Percentiles rank a stretch among this genome's conserved stretches.
These are phyloP conservation scores for Andricus grossulariae DNA, from an alignment of 1,140 invertebrate species.

Conservation along the genomic window DNA sequence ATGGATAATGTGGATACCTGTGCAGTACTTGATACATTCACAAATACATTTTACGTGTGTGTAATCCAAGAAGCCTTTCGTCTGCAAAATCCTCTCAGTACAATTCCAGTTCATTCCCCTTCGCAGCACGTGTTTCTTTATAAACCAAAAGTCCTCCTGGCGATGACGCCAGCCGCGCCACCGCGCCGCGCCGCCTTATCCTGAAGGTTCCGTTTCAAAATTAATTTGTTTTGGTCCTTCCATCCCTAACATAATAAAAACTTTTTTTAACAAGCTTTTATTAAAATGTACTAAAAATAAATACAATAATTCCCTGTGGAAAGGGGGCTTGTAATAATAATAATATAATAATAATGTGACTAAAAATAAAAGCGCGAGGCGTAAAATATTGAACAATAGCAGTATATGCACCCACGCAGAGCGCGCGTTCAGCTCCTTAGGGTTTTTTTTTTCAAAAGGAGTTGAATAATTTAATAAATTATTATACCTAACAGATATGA, in stretches of 20 bases:
- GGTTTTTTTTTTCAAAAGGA: too few relatives aligned
- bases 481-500: too few relatives aligned
- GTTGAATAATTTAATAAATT: too few relatives aligned
- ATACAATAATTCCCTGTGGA: too few relatives aligned
- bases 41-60: not conserved
- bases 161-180: too few relatives aligned
- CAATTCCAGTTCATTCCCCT: slow-evolving; percentile 28
- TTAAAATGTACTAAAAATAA: too few relatives aligned
- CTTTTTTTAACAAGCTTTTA: not conserved
- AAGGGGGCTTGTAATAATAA: too few relatives aligned
- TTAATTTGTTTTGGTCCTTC: not conserved
- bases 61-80: not conserved
- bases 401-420: too few relatives aligned
- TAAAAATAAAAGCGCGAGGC: too few relatives aligned
- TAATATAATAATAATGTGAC: too few relatives aligned
- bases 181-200: not conserved
- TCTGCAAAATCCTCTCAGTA: slow-evolving; percentile 12
- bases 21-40: not conserved
- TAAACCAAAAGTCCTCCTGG: slow-evolving; percentile 2
- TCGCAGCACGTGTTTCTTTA: slow-evolving; percentile 3
- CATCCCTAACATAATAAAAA: not conserved
- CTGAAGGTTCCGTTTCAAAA: not conserved
- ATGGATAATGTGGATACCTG: slow-evolving; percentile 16
- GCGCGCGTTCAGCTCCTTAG: too few relatives aligned
- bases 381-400: too few relatives aligned